A percentile compares a stretch with the other conserved stretches of the same genome.
Conservation (phyloP, 2,797 vertebrate species). For the Rhincodon typus region DNA sequence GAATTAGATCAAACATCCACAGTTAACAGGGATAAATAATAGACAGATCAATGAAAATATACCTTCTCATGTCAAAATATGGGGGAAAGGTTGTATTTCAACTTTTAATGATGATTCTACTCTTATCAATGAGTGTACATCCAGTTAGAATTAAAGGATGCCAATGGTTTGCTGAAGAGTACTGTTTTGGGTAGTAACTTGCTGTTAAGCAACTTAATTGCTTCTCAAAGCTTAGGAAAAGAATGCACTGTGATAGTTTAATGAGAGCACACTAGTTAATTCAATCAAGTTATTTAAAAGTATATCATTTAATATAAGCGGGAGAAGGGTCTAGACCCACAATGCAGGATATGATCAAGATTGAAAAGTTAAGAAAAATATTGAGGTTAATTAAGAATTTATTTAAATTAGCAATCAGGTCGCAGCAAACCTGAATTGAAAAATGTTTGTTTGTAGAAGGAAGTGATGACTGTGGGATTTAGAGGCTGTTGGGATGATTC, state of each 20-base stretch:
- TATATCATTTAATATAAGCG: background rate
- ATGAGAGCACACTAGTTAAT: background rate
- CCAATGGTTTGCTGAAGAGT: background rate
- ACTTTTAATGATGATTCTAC: background rate
- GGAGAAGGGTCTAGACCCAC: background rate
- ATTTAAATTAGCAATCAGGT: background rate
- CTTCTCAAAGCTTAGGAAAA: background rate
- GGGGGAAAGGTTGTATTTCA: background rate
- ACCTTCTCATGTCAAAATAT: background rate
- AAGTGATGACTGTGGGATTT: background rate
- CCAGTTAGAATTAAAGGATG: background rate
- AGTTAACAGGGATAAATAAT: background rate
- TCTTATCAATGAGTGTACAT: background rate
- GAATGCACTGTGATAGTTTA: background rate
- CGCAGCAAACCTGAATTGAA: background rate
- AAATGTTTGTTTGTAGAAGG: background rate
- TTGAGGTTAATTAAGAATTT: background rate
- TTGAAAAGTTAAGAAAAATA: background rate
- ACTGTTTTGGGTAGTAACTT: background rate
- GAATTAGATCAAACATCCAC: background rate
- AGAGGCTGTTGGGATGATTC: background rate
- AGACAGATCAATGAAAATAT: background rate
- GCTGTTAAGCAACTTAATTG: background rate
- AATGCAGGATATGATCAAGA: background rate
- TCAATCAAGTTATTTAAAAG: background rate